phyloP scores from a whole-genome alignment of 2,888 invertebrate genomes.

The Amitus sp. region DNA sequence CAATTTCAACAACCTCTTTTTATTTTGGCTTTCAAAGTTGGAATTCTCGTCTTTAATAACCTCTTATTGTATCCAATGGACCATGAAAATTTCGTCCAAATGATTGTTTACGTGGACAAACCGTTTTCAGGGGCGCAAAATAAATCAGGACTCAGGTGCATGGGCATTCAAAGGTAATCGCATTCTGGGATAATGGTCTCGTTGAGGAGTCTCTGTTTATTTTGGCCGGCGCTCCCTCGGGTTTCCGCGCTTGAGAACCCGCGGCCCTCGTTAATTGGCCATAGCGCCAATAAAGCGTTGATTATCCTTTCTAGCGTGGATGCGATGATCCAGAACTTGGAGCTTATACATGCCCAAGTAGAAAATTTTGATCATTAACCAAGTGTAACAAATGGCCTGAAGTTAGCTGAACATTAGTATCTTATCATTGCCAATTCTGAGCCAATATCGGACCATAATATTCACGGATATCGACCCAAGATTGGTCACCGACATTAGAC shows the following conservation, averaged over 20 bases:
- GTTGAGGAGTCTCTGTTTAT: conserved; percentile 34
- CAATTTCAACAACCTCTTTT: too few species aligned
- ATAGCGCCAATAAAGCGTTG: conserved; percentile 60
- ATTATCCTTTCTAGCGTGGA: conserved; percentile 53
- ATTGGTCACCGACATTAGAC: too few species aligned
- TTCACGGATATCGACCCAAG: too few species aligned
- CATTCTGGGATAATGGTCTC: conserved; percentile 23
- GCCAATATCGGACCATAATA: too few species aligned
- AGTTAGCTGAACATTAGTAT: background rate
- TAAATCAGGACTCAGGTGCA: conserved; percentile 35
- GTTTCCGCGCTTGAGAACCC: conserved; percentile 58
- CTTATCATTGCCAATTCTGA: too few species aligned
- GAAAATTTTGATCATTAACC: too few species aligned
- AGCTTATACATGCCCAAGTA: background rate
- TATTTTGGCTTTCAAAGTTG: too few species aligned
- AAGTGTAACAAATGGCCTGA: conserved; percentile 9
- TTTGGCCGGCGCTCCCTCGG: conserved; percentile 43
- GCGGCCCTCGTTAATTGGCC: conserved; percentile 60
- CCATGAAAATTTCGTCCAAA: too few species aligned
- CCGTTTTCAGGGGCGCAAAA: too few species aligned
- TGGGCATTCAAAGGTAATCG: conserved; percentile 44
- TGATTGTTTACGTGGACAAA: too few species aligned
- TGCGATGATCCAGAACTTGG: conserved; percentile 30
- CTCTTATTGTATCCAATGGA: too few species aligned
- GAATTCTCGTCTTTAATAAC: too few species aligned